Evolutionary conservation across 2,888 invertebrate genomes (phyloP), one percentile per base, ranked within the genome.

Genomic region (Endotricha flammealis): DNA sequence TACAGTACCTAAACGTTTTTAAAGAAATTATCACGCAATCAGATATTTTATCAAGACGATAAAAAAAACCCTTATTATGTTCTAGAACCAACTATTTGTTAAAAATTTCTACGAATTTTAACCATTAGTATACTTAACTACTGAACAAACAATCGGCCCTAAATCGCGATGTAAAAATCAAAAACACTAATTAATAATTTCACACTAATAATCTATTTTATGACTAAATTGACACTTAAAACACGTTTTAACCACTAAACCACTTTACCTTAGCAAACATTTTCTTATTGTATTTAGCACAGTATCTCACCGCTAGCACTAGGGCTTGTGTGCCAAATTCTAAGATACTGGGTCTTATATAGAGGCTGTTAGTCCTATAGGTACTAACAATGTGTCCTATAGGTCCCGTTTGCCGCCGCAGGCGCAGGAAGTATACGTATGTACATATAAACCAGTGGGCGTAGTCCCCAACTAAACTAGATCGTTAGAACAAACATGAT

Each of bases 241-340:
- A 11, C 34, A 34, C 17, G 22, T 31, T 11, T 28, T 7, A 11
- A 40, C 29, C 38, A 40, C 43, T 35, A 29, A 29, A 39, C 20
- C 38, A 39, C 36, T 52, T 70, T 80, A 86, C 86, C 86, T 86
- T 85, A 41, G 71, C 69, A 54, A 79, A 79, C 86, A 86, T 86
- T 74, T 74, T 80, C 52, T 59, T 57, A 64, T 58, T 47, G 60
- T 66, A 64, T 67, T 63, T 65, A 71, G 62, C 53, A 60, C 68
- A 53, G 68, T 74, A 65, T 64, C 66, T 66, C 64, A 70, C 66
- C 60, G 57, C 71, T 58, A 64, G 73, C 73, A 61, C 74, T 78
- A 79, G 71, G 76, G 68, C 74, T 72, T 59, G 64, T 83, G 85
- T 85, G 72, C 71, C 80, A 54, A 82, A 85, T 71, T 69, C 69